Conservation (phyloP, 1,140 invertebrate species). For the Thaumetopoea pityocampa region DNA sequence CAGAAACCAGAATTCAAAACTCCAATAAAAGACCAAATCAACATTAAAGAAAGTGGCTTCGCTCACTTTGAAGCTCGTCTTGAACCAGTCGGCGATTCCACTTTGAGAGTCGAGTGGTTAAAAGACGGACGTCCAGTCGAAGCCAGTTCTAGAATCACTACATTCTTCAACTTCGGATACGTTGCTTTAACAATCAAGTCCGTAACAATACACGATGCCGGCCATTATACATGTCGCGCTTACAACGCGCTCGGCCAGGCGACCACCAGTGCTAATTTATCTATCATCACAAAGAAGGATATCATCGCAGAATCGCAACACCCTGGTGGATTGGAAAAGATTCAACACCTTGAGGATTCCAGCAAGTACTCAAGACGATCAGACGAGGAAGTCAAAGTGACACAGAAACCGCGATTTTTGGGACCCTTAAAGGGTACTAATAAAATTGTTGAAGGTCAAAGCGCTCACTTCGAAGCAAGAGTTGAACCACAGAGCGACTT, state of each 20-base stretch:
- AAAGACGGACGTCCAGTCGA: slow-evolving; percentile 94
- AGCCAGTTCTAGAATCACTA: slow-evolving; percentile 94
- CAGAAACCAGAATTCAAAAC: slow-evolving; percentile 93
- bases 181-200: slow-evolving; percentile 97
- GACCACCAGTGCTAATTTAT: slow-evolving; percentile 90
- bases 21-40: slow-evolving; percentile 92
- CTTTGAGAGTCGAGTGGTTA: slow-evolving; percentile 95
- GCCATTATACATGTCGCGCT: slow-evolving; percentile 93
- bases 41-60: slow-evolving; percentile 93
- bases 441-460: slow-evolving; percentile 96
- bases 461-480: slow-evolving; percentile 96
- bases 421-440: slow-evolving; percentile 92
- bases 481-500: slow-evolving; percentile 95
- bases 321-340: slow-evolving; percentile 90
- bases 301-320: slow-evolving; percentile 91
- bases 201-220: slow-evolving; percentile 92
- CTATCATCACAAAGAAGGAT: slow-evolving; percentile 90
- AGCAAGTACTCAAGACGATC: slow-evolving; percentile 79
- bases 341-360: slow-evolving; percentile 91
- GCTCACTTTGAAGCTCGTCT: slow-evolving; percentile 97
- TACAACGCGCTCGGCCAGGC: slow-evolving; percentile 93
- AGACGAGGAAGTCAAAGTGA: slow-evolving; percentile 86
- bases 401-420: slow-evolving; percentile 88
- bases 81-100: slow-evolving; percentile 94
- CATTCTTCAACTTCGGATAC: slow-evolving; percentile 97